Evolutionary conservation across 2,113 vertebrate genomes (phyloP), one percentile per base, ranked within the genome.

Genomic region (Leiothrix lutea): DNA sequence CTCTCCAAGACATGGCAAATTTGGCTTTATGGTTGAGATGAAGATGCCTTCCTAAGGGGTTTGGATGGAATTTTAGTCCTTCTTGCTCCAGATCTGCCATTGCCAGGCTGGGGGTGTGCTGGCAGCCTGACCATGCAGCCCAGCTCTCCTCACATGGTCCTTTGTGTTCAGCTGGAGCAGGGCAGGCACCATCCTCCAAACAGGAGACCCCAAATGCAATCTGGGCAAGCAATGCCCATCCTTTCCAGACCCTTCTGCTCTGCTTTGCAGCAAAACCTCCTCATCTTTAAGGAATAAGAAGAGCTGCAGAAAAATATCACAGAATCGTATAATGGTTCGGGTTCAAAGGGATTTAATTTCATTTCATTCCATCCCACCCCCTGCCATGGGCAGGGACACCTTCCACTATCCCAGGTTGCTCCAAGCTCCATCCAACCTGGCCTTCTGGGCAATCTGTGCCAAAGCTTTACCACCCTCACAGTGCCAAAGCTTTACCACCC

Each of bases 171-270:
- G 20, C 33, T 53, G 70, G 29, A 61, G 47, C 23, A n/a, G 38
- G 38, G 9, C 50, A 75, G 17, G 54, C 24, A 53, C 56, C 54
- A 36, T 22, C 77, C 40, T 77, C 25, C 42, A 33, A 66, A 20
- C 1, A 0, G 2, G 4, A 40, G 64, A 18, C 12, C 6, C 54
- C 26, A 24, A 16, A 24, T 0, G 2, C 38, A 9, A 0, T 0
- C 80, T 28, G 11, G 16, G 45, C 45, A 28, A 51, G 44, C 14
- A 22, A 3, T 16, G 13, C 11, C 17, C 28, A 9, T 53, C 42
- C 8, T 79, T 75, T 69, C 14, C 2, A 6, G 33, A 65, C 5
- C 28, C 29, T 50, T 5, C 42, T 36, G 28, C 31, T 74, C 85
- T 24, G 16, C 25, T 64, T 79, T 31, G 35, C 9, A 47, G 16